Evolutionary conservation across 2,888 invertebrate species (phyloP), one percentile per base, ranked within the genome.

Genomic region (Thymelicus lineola): DNA sequence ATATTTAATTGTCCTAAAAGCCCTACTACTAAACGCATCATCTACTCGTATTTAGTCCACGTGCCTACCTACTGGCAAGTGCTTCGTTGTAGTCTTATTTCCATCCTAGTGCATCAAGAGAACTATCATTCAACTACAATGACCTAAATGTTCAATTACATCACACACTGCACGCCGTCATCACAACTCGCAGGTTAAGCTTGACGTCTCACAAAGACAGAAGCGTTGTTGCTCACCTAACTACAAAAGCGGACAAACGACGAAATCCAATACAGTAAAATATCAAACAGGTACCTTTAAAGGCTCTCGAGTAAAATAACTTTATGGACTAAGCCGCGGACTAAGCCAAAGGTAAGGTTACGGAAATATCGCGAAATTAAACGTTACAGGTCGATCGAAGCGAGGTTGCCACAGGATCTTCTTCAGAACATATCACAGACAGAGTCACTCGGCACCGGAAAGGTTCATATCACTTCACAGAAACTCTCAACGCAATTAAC

Each of bases 211-310:
- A 84, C 88, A 91, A 77, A 76, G 77, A 81, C 88, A 87, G 83
- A 89, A 91, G 91, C 91, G 78, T 65, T 79, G 77, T 81, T 82
- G 86, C 87, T 75, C 71, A 76, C 87, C 84, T 86, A 90, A 86
- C 90, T 90, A 90, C 90, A 89, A 58, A 68, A 90, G 90, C 90
- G 86, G 88, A 82, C 77, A 79, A 78, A 78, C 78, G 85, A 88
- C 88, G 89, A 91, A 90, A 92, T 87, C 91, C 92, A 92, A 91
- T 86, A 91, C 88, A 90, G 82, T 80, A 88, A 88, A 86, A 86
- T 81, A 81, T 82, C 84, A 83, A 85, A 87, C 81, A 77, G 83
- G 72, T 91, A 91, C 91, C 91, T 91, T 88, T 80, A 78, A 76
- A 74, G 68, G 72, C 69, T 72, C 74, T 61, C 72, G 75, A 71